Evolutionary conservation across 1,140 invertebrate genomes (phyloP), one percentile per base, ranked within the genome.

Genomic region (Lanistes nyassanus): DNA sequence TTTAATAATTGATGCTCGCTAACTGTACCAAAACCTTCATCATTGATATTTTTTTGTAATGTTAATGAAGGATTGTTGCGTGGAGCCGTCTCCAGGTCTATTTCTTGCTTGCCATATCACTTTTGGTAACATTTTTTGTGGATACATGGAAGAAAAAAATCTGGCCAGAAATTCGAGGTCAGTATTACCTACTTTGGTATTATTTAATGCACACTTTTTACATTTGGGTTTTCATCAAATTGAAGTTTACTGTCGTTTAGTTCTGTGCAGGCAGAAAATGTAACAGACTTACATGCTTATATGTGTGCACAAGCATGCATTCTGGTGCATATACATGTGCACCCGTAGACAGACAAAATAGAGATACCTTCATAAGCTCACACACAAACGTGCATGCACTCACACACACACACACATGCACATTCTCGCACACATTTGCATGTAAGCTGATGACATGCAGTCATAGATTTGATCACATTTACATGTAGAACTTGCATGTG

Each of bases 91-190:
- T 77, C 13, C 74, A 78, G 47, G 78, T 84, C 66, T 85, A 83
- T 75, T 86, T 83, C 60, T 47, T 83, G 31, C 62, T 83, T 19
- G 79, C 79, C 66, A 65, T 80, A 16, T 58, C 74, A 47, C 70
- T 73, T 21, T 77, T 82, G 64, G 47, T 82, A 37, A 26, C 81
- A 23, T 76, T 85, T 47, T 79, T 83, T 67, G 31, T 83, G 60
- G 81, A 82, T 53, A 85, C 82, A 23, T 87, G 85, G 85, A 84
- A 82, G 64, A 82, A 83, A 42, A 81, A 75, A 69, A 86, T 87
- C 13, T 87, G 85, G 85, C 85, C 85, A 42, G 85, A 87, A 79
- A 87, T 87, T 4, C 79, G 83, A 85, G 85, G 85, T 85, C 64
- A 53, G 37, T 55, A 37, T 64, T 65, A 29, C n/a, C 42, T 13